Evolutionary conservation across 2,888 invertebrate species (phyloP), one percentile per base, ranked within the genome.

Genomic region (Tridacna crocea): DNA sequence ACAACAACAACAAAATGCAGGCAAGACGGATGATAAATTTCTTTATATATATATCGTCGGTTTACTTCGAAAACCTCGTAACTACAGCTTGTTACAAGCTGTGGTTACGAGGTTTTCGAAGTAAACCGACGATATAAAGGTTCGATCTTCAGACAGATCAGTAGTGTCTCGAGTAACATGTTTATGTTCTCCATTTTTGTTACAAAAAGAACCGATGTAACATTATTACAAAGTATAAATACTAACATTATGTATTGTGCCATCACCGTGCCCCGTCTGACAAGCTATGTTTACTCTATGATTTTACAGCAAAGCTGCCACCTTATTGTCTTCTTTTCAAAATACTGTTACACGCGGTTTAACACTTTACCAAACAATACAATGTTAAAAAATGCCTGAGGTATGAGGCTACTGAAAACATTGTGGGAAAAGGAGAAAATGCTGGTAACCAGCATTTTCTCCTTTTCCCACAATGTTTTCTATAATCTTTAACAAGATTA

Each of bases 301-400:
- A 68, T 46, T 68, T 68, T 68, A 68, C 68, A 22, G 26, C 19
- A 68, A 68, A 68, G 68, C 68, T 48, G 68, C 17, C 68, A 48
- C 17, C 26, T 3, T 19, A 36, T 68, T 68, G 68, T 68, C 24
- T 36, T 22, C 66, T 46, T 3, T 55, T 61, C 61, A 22, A 22
- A 61, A 61, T 24, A 61, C 22, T 24, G 19, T 4, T 61, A 24
- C 26, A 61, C 26, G 3, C 22, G 22, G 15, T 61, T 61, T 61
- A 24, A 61, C 61, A 17, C 22, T 61, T 61, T 61, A 19, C 26
- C 61, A 55, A 15, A 55, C 19, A 55, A 19, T 19, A 19, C 15
- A 15, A 55, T 19, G 15, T 55, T 55, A 3, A 55, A 19, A 55
- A 3, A 11, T 3, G 6, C 19, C 55, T 10, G 55, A 15, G 19